Conservation (phyloP, 2,797 vertebrate genomes). For the Syncerus caffer region DNA sequence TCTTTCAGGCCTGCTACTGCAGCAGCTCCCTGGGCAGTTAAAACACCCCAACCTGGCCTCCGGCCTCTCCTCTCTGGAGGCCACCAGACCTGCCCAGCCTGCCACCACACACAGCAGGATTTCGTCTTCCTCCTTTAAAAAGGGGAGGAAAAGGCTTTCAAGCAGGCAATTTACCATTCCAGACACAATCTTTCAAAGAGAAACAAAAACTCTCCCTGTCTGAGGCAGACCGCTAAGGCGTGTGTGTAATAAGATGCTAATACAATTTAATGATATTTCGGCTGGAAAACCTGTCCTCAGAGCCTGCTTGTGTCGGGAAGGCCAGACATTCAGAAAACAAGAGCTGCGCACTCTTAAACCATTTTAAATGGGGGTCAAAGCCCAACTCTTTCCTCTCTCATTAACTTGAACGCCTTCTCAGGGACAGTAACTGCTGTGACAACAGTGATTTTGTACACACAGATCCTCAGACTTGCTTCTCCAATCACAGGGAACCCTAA, state of each 20-base stretch:
- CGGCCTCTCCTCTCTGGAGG: slow-evolving; percentile 54
- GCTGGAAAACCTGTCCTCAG: slow-evolving; percentile 77
- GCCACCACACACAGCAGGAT: slow-evolving; percentile 72
- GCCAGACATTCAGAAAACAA: slow-evolving; percentile 74
- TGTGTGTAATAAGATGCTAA: slow-evolving; percentile 80
- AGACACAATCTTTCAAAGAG: slow-evolving; percentile 78
- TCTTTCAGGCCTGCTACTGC: slow-evolving; percentile 65
- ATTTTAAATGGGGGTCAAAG: slow-evolving; percentile 63
- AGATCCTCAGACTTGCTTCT: slow-evolving; percentile 33
- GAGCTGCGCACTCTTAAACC: slow-evolving; percentile 58
- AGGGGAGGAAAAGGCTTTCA: background rate
- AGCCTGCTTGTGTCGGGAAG: slow-evolving; percentile 74
- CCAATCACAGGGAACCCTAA: background rate
- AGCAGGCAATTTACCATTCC: slow-evolving; percentile 75
- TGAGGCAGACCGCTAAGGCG: slow-evolving; percentile 72
- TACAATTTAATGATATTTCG: slow-evolving; percentile 80
- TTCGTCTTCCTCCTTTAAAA: slow-evolving; percentile 37
- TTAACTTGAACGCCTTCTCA: slow-evolving; percentile 76
- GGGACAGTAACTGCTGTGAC: slow-evolving; percentile 37
- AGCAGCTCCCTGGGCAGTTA: slow-evolving; percentile 66
- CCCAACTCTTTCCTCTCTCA: slow-evolving; percentile 64
- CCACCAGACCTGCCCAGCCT: slow-evolving; percentile 58
- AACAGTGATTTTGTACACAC: slow-evolving; percentile 52
- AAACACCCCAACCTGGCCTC: slow-evolving; percentile 74
- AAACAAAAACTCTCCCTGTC: slow-evolving; percentile 78